phyloP scores from a whole-genome alignment of 2,888 invertebrate genomes.

The Criorhina ranunculi region DNA sequence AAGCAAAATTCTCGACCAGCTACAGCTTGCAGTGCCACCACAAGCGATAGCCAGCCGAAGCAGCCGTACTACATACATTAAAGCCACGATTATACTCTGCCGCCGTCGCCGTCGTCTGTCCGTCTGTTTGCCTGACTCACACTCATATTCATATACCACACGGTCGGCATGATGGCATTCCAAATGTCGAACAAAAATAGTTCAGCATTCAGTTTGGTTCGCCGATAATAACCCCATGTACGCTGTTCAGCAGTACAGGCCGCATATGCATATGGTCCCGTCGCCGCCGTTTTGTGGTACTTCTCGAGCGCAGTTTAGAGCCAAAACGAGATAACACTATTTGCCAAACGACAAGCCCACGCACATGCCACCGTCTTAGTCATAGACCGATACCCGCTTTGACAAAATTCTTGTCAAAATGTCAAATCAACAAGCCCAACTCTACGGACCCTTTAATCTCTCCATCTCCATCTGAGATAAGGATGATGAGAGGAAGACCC shows the following conservation, averaged over 20 bases:
- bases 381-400: constrained; percentile 25
- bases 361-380: constrained; percentile 6
- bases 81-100: constrained; percentile 67
- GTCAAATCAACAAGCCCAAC: constrained; percentile 31
- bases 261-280: constrained; percentile 42
- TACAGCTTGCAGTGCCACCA: constrained; percentile 42
- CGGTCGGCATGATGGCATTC: constrained; percentile 19
- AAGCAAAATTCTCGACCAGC: constrained; percentile 44
- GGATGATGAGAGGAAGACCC: constrained; percentile 2
- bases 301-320: constrained; percentile 64
- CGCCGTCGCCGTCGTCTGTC: constrained; percentile 33
- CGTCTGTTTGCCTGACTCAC: constrained; percentile 67
- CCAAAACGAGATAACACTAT: constrained; percentile 73
- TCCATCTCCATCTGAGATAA: constrained; percentile 44
- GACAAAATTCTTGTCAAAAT: constrained; percentile 22
- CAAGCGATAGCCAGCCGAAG: constrained; percentile 46
- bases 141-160: constrained; percentile 56
- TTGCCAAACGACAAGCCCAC: constrained; percentile 59
- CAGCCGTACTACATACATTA: constrained; percentile 53
- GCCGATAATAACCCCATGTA: constrained; percentile 69
- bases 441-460: not conserved
- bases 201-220: constrained; percentile 55
- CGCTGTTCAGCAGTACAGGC: constrained; percentile 20
- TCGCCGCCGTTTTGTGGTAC: not conserved
- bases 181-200: constrained; percentile 68